phyloP scores from a whole-genome alignment of 2,888 invertebrate genomes.

The Leptopilina myrica region DNA sequence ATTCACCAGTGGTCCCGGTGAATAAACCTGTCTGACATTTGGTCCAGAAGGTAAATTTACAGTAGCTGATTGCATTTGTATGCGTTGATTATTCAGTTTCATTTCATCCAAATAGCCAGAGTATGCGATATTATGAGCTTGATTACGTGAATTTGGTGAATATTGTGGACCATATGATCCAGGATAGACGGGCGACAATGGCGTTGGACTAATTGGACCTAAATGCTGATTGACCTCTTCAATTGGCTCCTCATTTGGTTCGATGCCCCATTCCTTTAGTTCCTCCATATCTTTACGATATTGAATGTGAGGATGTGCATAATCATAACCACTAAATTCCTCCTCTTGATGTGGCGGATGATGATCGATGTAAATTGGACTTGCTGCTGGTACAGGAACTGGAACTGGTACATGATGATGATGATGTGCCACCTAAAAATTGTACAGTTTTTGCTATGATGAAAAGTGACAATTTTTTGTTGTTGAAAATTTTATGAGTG shows the following conservation, averaged over 20 bases:
- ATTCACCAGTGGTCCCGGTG: too few relatives aligned
- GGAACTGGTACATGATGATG: conserved; percentile 81
- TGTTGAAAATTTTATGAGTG: too few relatives aligned
- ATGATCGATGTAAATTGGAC: conserved; percentile 64
- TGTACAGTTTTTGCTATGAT: background rate
- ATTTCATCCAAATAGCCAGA: conserved; percentile 66
- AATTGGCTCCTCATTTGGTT: conserved; percentile 67
- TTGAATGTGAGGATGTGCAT: conserved; percentile 72
- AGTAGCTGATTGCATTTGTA: conserved; percentile 17
- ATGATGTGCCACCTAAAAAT: conserved; percentile 84
- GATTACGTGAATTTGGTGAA: conserved; percentile 58
- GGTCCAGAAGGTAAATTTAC: conserved; percentile 3
- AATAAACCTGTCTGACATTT: conserved; percentile 1
- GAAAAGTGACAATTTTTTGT: too few relatives aligned
- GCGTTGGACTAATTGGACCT: conserved; percentile 52
- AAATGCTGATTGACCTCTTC: conserved; percentile 57
- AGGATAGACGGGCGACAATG: conserved; percentile 47
- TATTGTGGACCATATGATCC: conserved; percentile 61
- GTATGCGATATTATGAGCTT: conserved; percentile 70
- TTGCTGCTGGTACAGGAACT: conserved; percentile 70
- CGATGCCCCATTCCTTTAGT: conserved; percentile 73
- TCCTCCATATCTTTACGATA: conserved; percentile 74
- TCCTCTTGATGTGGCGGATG: conserved; percentile 67
- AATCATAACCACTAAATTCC: conserved; percentile 72
- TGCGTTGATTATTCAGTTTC: conserved; percentile 58